Evolutionary conservation across 2,113 vertebrate species (phyloP).

Genomic region (Tachycineta bicolor): DNA sequence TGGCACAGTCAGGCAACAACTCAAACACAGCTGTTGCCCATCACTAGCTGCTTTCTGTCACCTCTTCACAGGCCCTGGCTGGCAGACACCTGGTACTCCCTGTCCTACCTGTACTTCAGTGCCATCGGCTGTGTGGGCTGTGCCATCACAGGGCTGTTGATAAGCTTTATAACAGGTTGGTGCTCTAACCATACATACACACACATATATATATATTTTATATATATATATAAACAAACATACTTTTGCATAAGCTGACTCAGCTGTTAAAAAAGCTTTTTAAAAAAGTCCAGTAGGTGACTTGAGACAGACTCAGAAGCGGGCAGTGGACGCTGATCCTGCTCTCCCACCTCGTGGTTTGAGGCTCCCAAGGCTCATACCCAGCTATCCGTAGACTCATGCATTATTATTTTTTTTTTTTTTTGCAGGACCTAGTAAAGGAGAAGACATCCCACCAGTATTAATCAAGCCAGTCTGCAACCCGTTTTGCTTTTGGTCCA

Average conservation of each 20-base stretch:
- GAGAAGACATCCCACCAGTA: slow-evolving; percentile 74
- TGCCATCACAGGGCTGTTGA: slow-evolving; percentile 68
- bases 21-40: accelerated
- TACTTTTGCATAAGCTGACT: neutral
- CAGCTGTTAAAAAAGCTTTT: neutral
- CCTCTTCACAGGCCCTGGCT: slow-evolving; percentile 71
- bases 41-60: neutral
- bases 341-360: accelerated
- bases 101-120: slow-evolving; percentile 87
- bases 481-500: slow-evolving; percentile 81
- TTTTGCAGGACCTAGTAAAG: slow-evolving; percentile 71
- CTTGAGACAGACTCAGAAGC: neutral
- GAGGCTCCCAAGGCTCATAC: neutral
- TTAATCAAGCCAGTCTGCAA: slow-evolving; percentile 80
- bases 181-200: neutral
- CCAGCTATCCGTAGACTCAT: accelerated
- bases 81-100: slow-evolving; percentile 82
- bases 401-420: neutral
- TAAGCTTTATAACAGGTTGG: slow-evolving; percentile 83
- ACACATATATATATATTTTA: neutral
- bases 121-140: slow-evolving; percentile 79
- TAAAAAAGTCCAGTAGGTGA: too few species aligned
- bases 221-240: neutral
- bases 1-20: neutral
- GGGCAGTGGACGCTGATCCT: accelerated